These are phyloP conservation scores for Pteruthius melanotis DNA, from an alignment of 2,113 vertebrate species.

Conservation along the genomic window DNA sequence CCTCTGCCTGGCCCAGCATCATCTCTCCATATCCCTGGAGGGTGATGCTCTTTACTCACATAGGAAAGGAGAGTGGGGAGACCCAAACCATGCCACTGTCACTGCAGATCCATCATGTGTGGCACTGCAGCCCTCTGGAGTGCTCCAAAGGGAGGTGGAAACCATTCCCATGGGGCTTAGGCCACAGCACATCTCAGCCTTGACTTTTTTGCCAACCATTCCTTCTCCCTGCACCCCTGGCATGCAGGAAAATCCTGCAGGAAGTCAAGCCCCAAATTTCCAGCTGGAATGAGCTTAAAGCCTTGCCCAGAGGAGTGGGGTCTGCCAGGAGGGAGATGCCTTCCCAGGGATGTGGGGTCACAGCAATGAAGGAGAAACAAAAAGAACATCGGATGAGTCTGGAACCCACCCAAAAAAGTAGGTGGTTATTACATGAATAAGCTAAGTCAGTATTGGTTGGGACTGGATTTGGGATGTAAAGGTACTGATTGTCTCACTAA, in stretches of 20 bases:
- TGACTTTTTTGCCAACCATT: background rate
- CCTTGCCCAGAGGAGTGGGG: background rate
- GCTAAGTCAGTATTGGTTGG: background rate
- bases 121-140: background rate
- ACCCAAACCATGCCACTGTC: background rate
- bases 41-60: background rate
- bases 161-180: background rate
- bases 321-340: background rate
- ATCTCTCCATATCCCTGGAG: background rate
- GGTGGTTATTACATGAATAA: background rate
- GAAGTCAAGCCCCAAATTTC: background rate
- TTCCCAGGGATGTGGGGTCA: background rate
- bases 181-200: background rate
- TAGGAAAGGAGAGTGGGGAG: background rate
- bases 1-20: background rate
- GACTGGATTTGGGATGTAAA: background rate
- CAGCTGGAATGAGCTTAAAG: background rate
- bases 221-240: background rate
- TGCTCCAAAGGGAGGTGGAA: background rate
- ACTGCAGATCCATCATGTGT: background rate
- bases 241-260: background rate
- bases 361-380: fast-evolving
- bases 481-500: no score
- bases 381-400: background rate
- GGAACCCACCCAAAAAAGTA: fast-evolving